Conservation (phyloP, 2,888 invertebrate genomes). For the Lypha dubia region DNA sequence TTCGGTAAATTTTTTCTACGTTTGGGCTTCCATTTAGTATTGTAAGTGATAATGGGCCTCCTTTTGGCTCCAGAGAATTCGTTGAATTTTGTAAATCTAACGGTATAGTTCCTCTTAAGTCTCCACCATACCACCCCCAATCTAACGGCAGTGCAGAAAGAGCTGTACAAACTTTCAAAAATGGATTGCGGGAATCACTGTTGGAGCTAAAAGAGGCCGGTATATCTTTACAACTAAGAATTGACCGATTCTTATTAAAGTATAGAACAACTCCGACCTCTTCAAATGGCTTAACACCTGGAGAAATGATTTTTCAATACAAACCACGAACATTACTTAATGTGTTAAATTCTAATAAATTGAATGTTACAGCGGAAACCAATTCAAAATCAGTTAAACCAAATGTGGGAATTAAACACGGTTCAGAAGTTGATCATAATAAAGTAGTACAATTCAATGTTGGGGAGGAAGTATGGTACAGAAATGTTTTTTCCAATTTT, state of each 20-base stretch:
- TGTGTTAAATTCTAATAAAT: too few relatives aligned
- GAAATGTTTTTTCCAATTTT: conserved; percentile 24
- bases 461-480: conserved; percentile 30
- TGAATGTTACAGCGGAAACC: too few relatives aligned
- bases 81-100: too few relatives aligned
- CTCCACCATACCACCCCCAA: too few relatives aligned
- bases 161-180: too few relatives aligned
- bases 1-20: conserved; percentile 45
- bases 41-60: conserved; percentile 56
- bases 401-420: conserved; percentile 1
- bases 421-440: background rate
- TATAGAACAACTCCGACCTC: conserved; percentile 36
- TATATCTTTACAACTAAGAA: conserved; percentile 17
- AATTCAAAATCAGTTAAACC: background rate
- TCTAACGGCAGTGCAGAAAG: too few relatives aligned
- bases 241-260: conserved; percentile 26
- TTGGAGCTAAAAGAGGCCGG: conserved; percentile 12
- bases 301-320: conserved; percentile 14
- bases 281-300: conserved; percentile 29
- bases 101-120: too few relatives aligned
- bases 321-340: too few relatives aligned
- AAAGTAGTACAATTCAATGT: too few relatives aligned
- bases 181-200: conserved; percentile 4
- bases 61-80: background rate
- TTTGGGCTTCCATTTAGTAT: conserved; percentile 2